Conservation (phyloP, 64 coral and sea anemone species). For the Pocillopora damicornis region DNA sequence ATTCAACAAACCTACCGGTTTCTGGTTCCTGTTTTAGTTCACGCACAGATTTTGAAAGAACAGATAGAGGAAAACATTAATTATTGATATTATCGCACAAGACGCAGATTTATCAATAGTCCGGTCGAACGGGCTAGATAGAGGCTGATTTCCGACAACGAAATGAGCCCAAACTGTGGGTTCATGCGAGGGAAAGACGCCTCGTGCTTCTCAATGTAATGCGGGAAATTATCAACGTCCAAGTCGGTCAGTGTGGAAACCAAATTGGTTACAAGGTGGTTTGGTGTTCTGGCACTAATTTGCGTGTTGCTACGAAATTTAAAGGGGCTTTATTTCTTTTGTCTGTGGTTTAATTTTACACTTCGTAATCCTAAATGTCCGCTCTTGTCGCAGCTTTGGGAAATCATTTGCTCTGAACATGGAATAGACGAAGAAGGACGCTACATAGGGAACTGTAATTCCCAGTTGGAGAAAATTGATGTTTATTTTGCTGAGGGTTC, state of each 20-base stretch:
- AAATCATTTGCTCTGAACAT: constrained; percentile 89
- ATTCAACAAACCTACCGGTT: constrained; percentile 30
- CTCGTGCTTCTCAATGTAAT: constrained; percentile 40
- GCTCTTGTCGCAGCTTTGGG: constrained; percentile 83
- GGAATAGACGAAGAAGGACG: constrained; percentile 72
- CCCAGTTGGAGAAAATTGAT: constrained; percentile 87
- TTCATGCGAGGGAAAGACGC: neutral
- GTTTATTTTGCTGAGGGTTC: constrained; percentile 91
- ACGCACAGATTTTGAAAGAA: constrained; percentile 19
- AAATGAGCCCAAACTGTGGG: constrained; percentile 4
- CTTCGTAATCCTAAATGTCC: neutral
- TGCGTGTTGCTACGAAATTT: constrained; percentile 9
- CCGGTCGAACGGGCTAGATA: constrained; percentile 10
- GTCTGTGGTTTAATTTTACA: constrained; percentile 35
- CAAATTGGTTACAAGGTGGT: constrained; percentile 94
- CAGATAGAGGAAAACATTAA: constrained; percentile 15
- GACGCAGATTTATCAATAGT: constrained; percentile 33
- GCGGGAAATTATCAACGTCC: constrained; percentile 94
- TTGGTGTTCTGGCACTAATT: constrained; percentile 17
- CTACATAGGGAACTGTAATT: constrained; percentile 65
- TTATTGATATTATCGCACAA: constrained; percentile 34
- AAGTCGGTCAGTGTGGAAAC: constrained; percentile 96
- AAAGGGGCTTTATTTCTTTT: constrained; percentile 24
- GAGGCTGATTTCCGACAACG: constrained; percentile 3
- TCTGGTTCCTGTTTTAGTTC: constrained; percentile 63